A percentile compares a stretch with the other conserved stretches of the same genome.
These are phyloP conservation scores for Apostichopus californicus DNA, from an alignment of 35 echinoderm and acorn worm species.

Conservation along the genomic window DNA sequence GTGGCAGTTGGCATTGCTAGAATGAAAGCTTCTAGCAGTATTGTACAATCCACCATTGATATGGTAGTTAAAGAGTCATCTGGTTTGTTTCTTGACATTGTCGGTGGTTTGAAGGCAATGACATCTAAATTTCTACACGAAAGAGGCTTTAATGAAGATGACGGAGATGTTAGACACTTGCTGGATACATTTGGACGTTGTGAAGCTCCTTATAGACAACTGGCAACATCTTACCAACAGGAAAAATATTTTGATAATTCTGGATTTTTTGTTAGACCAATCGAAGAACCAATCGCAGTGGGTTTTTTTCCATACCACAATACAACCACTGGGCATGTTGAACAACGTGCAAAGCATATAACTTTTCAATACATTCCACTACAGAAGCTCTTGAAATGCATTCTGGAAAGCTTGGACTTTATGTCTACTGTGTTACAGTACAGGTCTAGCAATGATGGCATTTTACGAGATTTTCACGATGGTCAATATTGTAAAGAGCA, in stretches of 20 bases:
- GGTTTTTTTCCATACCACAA: constrained; percentile 45
- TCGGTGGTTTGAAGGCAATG: constrained; percentile 35
- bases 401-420: constrained; percentile 20
- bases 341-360: constrained; percentile 41
- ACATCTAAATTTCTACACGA: constrained; percentile 7
- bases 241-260: constrained; percentile 60
- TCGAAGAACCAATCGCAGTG: constrained; percentile 48
- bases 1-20: constrained; percentile 14
- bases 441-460: not conserved
- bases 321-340: constrained; percentile 33
- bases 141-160: constrained; percentile 23
- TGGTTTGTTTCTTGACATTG: constrained; percentile 50
- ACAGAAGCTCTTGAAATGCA: constrained; percentile 22
- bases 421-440: constrained; percentile 38
- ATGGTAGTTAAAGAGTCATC: constrained; percentile 47
- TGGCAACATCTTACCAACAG: constrained; percentile 41
- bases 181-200: constrained; percentile 49
- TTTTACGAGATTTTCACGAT: constrained; percentile 41
- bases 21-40: constrained; percentile 47
- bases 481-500: constrained; percentile 33
- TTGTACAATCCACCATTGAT: constrained; percentile 56
- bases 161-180: constrained; percentile 28
- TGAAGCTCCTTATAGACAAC: constrained; percentile 48
- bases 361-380: constrained; percentile 70
- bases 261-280: constrained; percentile 49